A percentile compares a stretch with the other conserved stretches of the same genome.
These are phyloP conservation scores for Connochaetes taurinus DNA, from an alignment of 2,113 vertebrate genomes.

Conservation along the genomic window DNA sequence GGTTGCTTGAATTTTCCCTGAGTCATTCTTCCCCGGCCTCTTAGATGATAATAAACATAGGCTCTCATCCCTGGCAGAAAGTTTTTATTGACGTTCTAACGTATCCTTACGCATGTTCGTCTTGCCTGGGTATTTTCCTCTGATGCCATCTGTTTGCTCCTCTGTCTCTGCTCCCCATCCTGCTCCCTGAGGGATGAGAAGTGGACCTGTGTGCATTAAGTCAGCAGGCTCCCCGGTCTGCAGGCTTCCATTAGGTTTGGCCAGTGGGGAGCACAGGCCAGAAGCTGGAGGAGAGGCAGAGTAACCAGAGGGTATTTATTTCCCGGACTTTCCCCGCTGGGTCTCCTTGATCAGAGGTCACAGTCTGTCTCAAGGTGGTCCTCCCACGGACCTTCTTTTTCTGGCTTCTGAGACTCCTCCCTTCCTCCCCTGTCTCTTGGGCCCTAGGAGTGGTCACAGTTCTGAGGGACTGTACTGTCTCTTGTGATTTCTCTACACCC, in stretches of 20 bases:
- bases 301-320: background rate
- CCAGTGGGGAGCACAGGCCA: background rate
- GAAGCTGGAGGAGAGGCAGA: background rate
- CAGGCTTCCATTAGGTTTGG: background rate
- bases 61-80: background rate
- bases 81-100: background rate
- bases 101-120: background rate
- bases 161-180: background rate
- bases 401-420: background rate
- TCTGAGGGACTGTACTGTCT: background rate
- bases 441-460: background rate
- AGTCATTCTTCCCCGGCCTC: background rate
- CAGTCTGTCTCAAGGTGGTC: background rate
- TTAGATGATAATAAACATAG: background rate
- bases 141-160: background rate
- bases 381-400: background rate
- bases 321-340: rapidly evolving
- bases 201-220: background rate
- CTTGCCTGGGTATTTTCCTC: background rate
- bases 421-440: background rate
- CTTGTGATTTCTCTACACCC: background rate
- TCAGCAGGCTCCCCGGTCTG: too few species aligned
- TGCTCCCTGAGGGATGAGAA: background rate
- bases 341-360: background rate
- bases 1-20: background rate